Conservation (phyloP, 2,888 invertebrate genomes). For the Drosophila mulleri region DNA sequence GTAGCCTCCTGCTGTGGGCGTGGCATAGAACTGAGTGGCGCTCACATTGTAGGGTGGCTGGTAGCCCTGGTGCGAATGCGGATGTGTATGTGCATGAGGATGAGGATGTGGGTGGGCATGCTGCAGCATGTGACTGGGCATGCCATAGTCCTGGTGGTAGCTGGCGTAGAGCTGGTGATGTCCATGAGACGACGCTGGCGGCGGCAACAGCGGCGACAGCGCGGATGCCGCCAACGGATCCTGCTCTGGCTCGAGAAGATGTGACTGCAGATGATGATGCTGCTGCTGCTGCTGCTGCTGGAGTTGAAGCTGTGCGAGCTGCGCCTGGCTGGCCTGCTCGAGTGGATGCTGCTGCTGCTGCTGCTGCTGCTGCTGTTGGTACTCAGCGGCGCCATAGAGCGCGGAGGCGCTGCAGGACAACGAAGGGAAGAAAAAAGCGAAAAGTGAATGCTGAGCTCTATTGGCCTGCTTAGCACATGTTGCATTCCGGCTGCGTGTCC, state of each 20-base stretch:
- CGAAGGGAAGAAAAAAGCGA: constrained; percentile 5
- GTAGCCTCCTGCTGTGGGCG: constrained; percentile 50
- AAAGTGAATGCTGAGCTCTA: constrained; percentile 12
- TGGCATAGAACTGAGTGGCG: constrained; percentile 65
- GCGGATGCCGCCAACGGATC: constrained; percentile 53
- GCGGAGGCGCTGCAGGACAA: constrained; percentile 61
- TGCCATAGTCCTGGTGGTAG: constrained; percentile 76
- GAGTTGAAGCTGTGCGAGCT: constrained; percentile 42
- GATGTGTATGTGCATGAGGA: constrained; percentile 27
- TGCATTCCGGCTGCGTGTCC: constrained; percentile 65
- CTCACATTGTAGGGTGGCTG: constrained; percentile 62
- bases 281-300: constrained; percentile 48
- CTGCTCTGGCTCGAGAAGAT: constrained; percentile 53
- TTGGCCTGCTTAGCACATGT: constrained; percentile 67
- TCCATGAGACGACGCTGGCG: constrained; percentile 37
- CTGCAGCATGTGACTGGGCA: constrained; percentile 70
- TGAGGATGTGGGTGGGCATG: constrained; percentile 30
- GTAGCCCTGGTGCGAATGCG: constrained; percentile 58
- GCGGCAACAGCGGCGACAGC: constrained; percentile 64
- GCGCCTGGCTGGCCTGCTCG: constrained; percentile 32
- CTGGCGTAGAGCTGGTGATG: constrained; percentile 66
- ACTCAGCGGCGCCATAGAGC: constrained; percentile 71
- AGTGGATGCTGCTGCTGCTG: constrained; percentile 35
- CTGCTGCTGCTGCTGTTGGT: constrained; percentile 51
- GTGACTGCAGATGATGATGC: constrained; percentile 45